Base-by-base conservation (phyloP, 2,797 vertebrate genomes). In the Macroramphosus scolopax region DNA sequence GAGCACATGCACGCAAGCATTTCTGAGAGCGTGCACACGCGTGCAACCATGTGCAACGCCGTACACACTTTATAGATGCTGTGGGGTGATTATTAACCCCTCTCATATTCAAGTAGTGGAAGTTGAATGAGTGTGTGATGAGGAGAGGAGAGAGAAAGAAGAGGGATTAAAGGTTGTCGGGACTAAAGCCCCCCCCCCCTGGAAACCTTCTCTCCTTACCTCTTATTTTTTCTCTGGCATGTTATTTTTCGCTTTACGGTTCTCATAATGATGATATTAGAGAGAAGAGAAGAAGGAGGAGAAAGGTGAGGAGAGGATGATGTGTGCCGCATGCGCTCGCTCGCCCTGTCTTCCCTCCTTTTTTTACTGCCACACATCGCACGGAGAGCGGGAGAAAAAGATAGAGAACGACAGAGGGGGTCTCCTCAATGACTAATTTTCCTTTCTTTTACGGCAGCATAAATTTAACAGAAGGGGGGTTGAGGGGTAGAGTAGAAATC, bases 401-500 rank as follows among this genome's bases (percentile, higher is more conserved):
- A 81, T 68, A 74, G 73, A 74, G 52, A 68, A 68, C 74, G 79
- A 77, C 58, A 52, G 57, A 52, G 58, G 58, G 70, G 77, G 72
- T 51, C 57, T 79, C 75, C 68, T 90, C 87, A 88, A 84, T 84
- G 87, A 89, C 86, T 89, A 85, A 89, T 89, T 89, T 87, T 88
- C 80, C 83, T 86, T 85, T 89, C 85, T 88, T 90, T 90, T 88
- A 91, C 83, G 80, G 87, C 85, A 75, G 88, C 88, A 91, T 91
- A 90, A 91, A 91, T 92, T 89, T 90, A 87, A 87, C 78, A 60
- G 81, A 75, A 52, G 76, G 76, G 73, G 79, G 76, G 72, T 58
- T 68, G 78, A 8, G 68, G 78, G 75, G 75, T 75, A 69, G 82
- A 81, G 78, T 79, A 82, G 88, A 88, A 90, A 92, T 90, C 89